Evolutionary conservation across 2,113 vertebrate genomes (phyloP).

Genomic region (Chamaetylas fuelleborni): DNA sequence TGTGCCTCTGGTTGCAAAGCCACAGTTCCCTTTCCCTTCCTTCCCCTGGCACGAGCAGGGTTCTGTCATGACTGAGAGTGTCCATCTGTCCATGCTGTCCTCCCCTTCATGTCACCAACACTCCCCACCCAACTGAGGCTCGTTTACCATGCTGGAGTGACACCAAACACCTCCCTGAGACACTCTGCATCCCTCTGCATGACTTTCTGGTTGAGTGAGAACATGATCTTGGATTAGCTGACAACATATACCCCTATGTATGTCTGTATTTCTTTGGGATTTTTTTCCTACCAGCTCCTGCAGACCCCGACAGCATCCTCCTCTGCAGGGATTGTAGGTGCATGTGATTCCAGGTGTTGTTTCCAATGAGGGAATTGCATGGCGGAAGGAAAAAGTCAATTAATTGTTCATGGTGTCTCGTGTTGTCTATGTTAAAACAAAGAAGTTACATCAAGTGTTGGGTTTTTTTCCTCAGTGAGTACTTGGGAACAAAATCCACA

Average conservation of each 20-base stretch:
- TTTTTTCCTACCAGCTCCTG: neutral
- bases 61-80: neutral
- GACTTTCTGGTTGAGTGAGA: slow-evolving; percentile 41
- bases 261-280: slow-evolving; percentile 2
- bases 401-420: neutral
- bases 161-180: neutral
- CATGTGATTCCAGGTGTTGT: neutral
- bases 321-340: slow-evolving; percentile 19
- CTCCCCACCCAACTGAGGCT: neutral
- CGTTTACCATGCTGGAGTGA: neutral
- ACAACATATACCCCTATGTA: neutral
- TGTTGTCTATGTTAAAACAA: neutral
- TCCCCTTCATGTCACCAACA: neutral
- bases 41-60: neutral
- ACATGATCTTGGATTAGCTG: slow-evolving; percentile 55
- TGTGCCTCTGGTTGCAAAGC: neutral
- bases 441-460: neutral
- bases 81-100: neutral
- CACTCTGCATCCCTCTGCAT: neutral
- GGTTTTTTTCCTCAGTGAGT: neutral
- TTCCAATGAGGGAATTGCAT: neutral
- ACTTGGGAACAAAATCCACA: neutral
- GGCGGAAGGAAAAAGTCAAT: neutral
- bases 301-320: neutral
- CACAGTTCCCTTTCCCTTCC: neutral